Conservation (phyloP, 1,140 invertebrate species). For the Melipona quadrifasciata region DNA sequence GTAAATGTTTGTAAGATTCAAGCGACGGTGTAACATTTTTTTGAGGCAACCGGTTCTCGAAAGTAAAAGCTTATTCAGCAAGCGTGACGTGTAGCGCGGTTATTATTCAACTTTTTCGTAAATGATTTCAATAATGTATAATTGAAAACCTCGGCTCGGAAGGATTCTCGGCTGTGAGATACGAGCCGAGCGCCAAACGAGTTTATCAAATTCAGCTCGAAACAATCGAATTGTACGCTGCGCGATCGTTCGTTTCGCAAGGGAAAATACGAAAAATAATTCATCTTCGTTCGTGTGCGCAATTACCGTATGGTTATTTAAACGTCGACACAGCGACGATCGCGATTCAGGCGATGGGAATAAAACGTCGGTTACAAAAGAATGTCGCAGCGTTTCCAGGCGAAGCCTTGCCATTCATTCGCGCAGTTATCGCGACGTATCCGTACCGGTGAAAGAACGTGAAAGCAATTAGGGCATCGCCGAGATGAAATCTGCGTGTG, state of each 20-base stretch:
- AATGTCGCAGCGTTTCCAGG: constrained; percentile 2
- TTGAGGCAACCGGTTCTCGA: not conserved
- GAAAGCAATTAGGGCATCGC: constrained; percentile 35
- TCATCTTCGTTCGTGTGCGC: not conserved
- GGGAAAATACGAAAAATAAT: not conserved
- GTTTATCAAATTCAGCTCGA: not conserved
- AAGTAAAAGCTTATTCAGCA: not conserved
- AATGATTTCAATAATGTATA: not conserved
- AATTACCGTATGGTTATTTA: not conserved
- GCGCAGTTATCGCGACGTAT: constrained; percentile 20
- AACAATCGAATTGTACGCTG: not conserved
- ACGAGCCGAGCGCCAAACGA: not conserved
- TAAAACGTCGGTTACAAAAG: constrained; percentile 21
- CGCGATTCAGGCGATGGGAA: not conserved
- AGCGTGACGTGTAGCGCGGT: not conserved
- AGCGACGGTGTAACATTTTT: not conserved
- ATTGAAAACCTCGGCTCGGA: not conserved
- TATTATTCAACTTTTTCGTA: not conserved
- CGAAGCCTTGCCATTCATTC: constrained; percentile 12
- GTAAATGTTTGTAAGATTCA: not conserved
- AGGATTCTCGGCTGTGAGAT: not conserved
- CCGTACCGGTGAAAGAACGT: constrained; percentile 25
- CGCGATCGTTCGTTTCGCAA: not conserved
- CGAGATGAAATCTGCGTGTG: constrained; percentile 32
- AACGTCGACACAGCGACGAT: not conserved